Conservation (phyloP, 2,888 invertebrate genomes). For the Elysia crispata region DNA sequence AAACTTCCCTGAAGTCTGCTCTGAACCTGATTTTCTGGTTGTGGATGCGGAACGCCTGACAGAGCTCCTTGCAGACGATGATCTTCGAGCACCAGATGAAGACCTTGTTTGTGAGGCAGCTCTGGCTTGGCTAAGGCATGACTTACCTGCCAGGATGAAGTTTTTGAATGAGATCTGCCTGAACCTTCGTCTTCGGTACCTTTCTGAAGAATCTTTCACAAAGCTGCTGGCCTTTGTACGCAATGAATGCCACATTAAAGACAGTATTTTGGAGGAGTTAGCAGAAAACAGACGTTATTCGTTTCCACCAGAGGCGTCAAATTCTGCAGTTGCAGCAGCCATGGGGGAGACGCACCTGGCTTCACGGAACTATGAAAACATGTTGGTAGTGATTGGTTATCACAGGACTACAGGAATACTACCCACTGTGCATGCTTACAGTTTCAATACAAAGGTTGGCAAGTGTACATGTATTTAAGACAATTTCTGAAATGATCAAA, state of each 20-base stretch:
- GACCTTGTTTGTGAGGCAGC: constrained; percentile 87
- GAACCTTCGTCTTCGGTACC: constrained; percentile 47
- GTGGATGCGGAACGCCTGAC: constrained; percentile 86
- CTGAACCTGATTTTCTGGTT: constrained; percentile 72
- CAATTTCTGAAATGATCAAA: too few relatives aligned
- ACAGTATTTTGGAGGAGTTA: constrained; percentile 46
- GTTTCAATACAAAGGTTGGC: constrained; percentile 50
- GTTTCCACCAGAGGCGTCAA: constrained; percentile 47
- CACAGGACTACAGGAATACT: constrained; percentile 53
- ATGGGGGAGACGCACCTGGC: constrained; percentile 44
- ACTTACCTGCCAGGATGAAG: constrained; percentile 56
- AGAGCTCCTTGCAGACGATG: constrained; percentile 86
- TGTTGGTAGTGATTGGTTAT: constrained; percentile 55
- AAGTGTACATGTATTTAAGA: too few relatives aligned
- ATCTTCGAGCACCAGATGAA: constrained; percentile 91
- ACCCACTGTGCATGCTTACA: constrained; percentile 57
- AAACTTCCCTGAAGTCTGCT: constrained; percentile 52
- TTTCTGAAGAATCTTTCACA: constrained; percentile 49
- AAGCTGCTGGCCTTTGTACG: constrained; percentile 49
- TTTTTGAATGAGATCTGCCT: constrained; percentile 49
- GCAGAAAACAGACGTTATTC: constrained; percentile 41
- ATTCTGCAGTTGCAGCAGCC: constrained; percentile 29
- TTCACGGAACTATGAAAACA: constrained; percentile 56
- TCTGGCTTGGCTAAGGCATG: constrained; percentile 83
- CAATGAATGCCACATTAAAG: constrained; percentile 42